Conservation (phyloP, 2,888 invertebrate genomes). For the Eugnorisma glareosa region DNA sequence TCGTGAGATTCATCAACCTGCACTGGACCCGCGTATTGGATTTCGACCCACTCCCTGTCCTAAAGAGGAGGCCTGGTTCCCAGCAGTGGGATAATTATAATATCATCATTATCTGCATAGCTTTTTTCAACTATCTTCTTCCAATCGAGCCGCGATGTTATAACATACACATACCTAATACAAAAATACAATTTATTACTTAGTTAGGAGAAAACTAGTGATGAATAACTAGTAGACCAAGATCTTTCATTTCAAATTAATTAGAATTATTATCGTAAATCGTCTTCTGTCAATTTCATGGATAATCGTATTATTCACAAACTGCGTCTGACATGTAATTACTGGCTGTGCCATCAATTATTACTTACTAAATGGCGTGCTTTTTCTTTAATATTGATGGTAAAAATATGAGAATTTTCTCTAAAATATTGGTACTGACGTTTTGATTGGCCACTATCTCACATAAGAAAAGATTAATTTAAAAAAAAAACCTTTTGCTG, state of each 20-base stretch:
- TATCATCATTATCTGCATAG: background rate
- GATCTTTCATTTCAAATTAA: background rate
- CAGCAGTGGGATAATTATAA: background rate
- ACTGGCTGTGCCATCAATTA: conserved; percentile 9
- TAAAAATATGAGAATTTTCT: background rate
- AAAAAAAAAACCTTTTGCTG: too few relatives aligned
- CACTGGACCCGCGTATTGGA: background rate
- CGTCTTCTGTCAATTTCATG: conserved; percentile 2
- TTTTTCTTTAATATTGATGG: background rate
- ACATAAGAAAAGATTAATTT: background rate
- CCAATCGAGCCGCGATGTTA: background rate
- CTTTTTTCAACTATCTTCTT: background rate
- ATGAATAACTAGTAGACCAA: background rate
- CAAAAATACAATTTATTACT: background rate
- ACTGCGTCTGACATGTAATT: conserved; percentile 43
- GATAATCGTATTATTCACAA: background rate
- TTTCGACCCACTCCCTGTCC: background rate
- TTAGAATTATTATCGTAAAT: conserved; percentile 15
- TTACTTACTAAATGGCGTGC: conserved; percentile 4
- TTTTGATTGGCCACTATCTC: background rate
- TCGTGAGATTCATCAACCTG: background rate
- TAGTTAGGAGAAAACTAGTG: background rate
- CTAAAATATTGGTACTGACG: background rate
- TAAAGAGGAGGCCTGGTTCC: background rate
- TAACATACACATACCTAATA: background rate